Conservation (phyloP, 1,140 invertebrate genomes). For the Cyrtorhinus lividipennis region DNA sequence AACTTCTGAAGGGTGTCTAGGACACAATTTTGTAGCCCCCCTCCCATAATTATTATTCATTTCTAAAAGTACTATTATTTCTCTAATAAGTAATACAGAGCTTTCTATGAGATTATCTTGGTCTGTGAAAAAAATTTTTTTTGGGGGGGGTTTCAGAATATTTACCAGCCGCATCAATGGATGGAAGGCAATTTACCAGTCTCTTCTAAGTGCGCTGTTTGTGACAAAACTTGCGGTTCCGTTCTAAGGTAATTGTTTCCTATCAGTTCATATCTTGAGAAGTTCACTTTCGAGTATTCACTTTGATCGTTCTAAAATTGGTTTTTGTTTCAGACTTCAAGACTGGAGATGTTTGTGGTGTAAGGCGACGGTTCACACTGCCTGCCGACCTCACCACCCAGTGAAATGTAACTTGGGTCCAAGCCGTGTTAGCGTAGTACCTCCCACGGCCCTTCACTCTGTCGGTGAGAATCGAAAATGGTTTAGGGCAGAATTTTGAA, state of each 20-base stretch:
- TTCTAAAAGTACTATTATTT: no score
- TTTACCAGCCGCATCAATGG: slow-evolving; percentile 95
- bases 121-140: no score
- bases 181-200: slow-evolving; percentile 93
- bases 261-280: no score
- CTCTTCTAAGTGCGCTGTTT: slow-evolving; percentile 82
- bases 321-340: slow-evolving; percentile 50
- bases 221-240: slow-evolving; percentile 92
- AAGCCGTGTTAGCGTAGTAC: slow-evolving; percentile 78
- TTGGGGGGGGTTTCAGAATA: slow-evolving; percentile 48
- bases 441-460: slow-evolving; percentile 79
- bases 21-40: no score
- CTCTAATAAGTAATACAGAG: no score
- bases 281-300: not conserved
- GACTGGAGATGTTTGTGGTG: slow-evolving; percentile 96
- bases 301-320: slow-evolving; percentile 57
- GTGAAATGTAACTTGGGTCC: slow-evolving; percentile 69
- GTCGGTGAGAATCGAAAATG: slow-evolving; percentile 61
- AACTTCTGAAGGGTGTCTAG: no score
- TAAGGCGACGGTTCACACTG: slow-evolving; percentile 75
- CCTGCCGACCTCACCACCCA: slow-evolving; percentile 60
- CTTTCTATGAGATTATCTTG: no score
- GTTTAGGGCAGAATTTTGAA: no score
- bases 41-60: no score
- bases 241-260: slow-evolving; percentile 68